Conservation (phyloP, 2,113 vertebrate species). For the Tachuris rubrigastra region DNA sequence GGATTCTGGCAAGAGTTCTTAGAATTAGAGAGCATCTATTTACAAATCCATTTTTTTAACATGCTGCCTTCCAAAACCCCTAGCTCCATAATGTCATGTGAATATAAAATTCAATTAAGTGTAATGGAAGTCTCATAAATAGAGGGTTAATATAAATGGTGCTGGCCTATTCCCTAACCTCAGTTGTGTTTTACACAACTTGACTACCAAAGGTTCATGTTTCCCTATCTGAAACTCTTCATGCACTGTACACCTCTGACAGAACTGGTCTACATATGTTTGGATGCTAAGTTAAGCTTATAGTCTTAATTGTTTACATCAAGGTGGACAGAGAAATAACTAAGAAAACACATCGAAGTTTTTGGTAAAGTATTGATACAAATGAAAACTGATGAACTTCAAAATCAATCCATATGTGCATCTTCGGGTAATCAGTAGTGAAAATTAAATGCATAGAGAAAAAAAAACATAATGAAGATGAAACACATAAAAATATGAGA, state of each 20-base stretch:
- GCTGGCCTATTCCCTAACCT: not conserved
- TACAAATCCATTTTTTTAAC: not conserved
- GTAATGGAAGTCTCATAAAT: not conserved
- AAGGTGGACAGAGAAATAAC: not conserved
- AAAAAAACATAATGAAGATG: not conserved
- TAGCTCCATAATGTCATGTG: not conserved
- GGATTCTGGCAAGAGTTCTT: not conserved
- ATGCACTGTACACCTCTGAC: not conserved
- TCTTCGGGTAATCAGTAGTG: not conserved
- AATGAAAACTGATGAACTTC: not conserved
- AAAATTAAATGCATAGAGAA: not conserved
- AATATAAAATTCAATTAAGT: not conserved
- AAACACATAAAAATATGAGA: not conserved
- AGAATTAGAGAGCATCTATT: not conserved
- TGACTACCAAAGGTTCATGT: not conserved
- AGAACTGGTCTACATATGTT: not conserved
- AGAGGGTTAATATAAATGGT: not conserved
- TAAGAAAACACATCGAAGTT: not conserved
- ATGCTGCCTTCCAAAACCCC: not conserved
- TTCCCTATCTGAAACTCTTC: not conserved
- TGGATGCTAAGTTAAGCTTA: not conserved
- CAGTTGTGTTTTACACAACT: not conserved
- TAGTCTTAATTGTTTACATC: not conserved
- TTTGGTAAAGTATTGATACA: not conserved
- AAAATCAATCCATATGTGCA: not conserved